These are phyloP conservation scores for Parasteatoda lunata DNA, from an alignment of 2,888 invertebrate genomes.

Conservation along the genomic window DNA sequence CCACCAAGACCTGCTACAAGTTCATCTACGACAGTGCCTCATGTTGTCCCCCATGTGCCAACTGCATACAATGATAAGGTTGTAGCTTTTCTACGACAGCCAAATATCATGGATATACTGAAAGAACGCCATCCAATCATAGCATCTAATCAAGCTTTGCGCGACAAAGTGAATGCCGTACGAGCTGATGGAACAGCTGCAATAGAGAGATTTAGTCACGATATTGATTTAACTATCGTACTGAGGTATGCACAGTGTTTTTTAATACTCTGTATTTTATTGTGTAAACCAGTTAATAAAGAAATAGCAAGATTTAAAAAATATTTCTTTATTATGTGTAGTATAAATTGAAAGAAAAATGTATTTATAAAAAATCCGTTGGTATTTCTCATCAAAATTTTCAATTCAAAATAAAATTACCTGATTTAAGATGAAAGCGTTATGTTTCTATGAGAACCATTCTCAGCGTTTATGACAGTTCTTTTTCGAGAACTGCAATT, in stretches of 20 bases:
- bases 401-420: too few species aligned
- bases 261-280: too few species aligned
- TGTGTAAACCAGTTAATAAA: too few species aligned
- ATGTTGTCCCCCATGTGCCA: constrained; percentile 80
- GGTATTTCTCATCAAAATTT: too few species aligned
- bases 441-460: too few species aligned
- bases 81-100: constrained; percentile 94
- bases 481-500: too few species aligned
- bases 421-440: too few species aligned
- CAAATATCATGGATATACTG: constrained; percentile 93
- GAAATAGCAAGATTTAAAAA: too few species aligned
- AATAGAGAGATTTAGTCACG: constrained; percentile 89
- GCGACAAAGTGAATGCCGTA: constrained; percentile 90
- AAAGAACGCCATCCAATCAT: constrained; percentile 85
- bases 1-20: constrained; percentile 70
- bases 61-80: constrained; percentile 95
- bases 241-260: constrained; percentile 78
- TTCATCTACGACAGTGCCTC: constrained; percentile 69
- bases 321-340: too few species aligned
- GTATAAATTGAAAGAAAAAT: too few species aligned
- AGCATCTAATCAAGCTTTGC: constrained; percentile 82
- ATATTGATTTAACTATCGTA: constrained; percentile 93
- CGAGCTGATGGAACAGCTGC: constrained; percentile 91
- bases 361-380: too few species aligned
- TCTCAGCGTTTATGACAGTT: too few species aligned